Evolutionary conservation across 2,797 vertebrate genomes (phyloP), one percentile per base, ranked within the genome.

Genomic region (Eulemur mongoz): DNA sequence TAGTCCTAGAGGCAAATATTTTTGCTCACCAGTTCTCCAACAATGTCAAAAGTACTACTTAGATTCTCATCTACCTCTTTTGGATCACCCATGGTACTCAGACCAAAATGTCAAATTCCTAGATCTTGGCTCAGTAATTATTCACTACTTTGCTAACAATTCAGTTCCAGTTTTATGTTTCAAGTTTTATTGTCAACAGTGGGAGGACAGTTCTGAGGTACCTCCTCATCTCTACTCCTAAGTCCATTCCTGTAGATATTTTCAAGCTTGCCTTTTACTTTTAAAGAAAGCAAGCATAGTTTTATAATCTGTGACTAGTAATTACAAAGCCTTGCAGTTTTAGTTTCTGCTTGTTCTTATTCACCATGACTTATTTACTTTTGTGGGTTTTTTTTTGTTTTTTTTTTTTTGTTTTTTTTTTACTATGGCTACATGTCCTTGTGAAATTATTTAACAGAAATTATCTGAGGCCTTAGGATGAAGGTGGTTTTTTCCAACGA

Each of bases 381-480:
- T 10, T 63, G 27, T 14, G 23, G 4, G 12, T 59, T 25, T 8
- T 38, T 59, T 25, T 8, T 40, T 40, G 23, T 4, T 15, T 59
- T 25, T 8, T 38, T 59, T 25, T 8, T 40, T 40, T 40, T 18
- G 9, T 65, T n/a, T 11, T 40, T n/a, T 84, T 81, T n/a, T 76
- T 2, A 82, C 30, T 40, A 22, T 59, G 27, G 27, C 32, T 91
- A 69, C 27, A 30, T 52, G 38, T 82, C 38, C 59, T 70, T 75
- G 10, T 87, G 70, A 92, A 82, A 90, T 89, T 69, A 84, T n/a
- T 48, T 70, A 30, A 72, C 45, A 84, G 20, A 93, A 93, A 70
- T n/a, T 35, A 63, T n/a, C 50, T 45, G 30, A 95, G 50, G 40
- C 30, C 67, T 59, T 61, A 78, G 40, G 50, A 87, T 79, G 45